Percentiles rank a stretch among this genome's conserved stretches.
Conservation (phyloP, 2,888 invertebrate genomes). For the Meiosimyza decipiens region DNA sequence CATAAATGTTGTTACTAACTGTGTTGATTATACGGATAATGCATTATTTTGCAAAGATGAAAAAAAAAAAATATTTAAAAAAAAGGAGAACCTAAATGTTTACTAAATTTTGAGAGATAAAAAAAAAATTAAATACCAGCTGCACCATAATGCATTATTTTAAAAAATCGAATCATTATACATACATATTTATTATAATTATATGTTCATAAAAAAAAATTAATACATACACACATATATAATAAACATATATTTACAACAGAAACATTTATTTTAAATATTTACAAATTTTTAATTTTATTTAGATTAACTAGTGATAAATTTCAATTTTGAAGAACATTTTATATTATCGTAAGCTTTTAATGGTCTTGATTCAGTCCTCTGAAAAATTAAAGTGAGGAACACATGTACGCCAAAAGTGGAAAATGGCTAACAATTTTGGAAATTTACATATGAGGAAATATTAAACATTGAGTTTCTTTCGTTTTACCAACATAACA, state of each 20-base stretch:
- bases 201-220: conserved; percentile 10
- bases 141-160: conserved; percentile 3
- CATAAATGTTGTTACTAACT: conserved; percentile 67
- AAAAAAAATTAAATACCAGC: conserved; percentile 6
- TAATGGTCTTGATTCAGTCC: no score
- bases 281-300: no score
- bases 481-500: no score
- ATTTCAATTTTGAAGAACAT: no score
- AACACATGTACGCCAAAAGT: no score
- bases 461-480: no score
- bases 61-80: conserved; percentile 34
- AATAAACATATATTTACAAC: neutral
- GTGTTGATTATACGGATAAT: conserved; percentile 55
- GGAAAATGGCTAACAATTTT: no score
- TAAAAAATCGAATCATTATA: neutral
- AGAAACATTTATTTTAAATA: no score
- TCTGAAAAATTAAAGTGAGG: no score
- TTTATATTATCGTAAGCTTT: no score
- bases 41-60: conserved; percentile 38
- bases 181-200: conserved; percentile 15
- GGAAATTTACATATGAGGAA: no score
- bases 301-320: no score
- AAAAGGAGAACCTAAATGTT: conserved; percentile 33
- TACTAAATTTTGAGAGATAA: conserved; percentile 1
- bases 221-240: neutral